phyloP scores from a whole-genome alignment of 2,797 vertebrate genomes.

The Pipistrellus pipistrellus region DNA sequence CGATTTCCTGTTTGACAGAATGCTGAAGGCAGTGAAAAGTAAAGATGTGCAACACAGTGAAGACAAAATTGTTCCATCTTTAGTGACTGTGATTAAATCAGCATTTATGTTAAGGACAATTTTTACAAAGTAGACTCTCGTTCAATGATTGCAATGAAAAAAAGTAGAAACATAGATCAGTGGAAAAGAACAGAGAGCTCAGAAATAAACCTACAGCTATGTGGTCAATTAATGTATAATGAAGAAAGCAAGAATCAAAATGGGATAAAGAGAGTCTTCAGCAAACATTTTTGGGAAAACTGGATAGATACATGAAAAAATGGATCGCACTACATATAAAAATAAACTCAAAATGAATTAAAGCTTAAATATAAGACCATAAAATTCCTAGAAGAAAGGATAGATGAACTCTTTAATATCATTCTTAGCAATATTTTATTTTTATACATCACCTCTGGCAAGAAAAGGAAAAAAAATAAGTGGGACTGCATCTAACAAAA shows the following conservation, averaged over 20 bases:
- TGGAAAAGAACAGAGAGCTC: not conserved
- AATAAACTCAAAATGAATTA: not conserved
- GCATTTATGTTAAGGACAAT: constrained; percentile 49
- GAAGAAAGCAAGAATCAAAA: not conserved
- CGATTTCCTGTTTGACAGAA: not conserved
- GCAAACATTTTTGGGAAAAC: not conserved
- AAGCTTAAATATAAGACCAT: not conserved
- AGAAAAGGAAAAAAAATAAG: not conserved
- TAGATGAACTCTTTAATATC: not conserved
- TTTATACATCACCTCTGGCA: not conserved
- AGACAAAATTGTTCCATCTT: not conserved
- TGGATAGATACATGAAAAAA: not conserved
- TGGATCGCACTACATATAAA: not conserved
- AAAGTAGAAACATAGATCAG: not conserved
- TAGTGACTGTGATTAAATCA: constrained; percentile 50
- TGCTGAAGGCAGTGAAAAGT: constrained; percentile 51
- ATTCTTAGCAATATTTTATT: not conserved
- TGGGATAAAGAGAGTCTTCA: not conserved
- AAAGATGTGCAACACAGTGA: not conserved
- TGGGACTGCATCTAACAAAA: not conserved
- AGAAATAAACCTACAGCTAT: not conserved
- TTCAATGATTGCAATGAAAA: constrained; percentile 72
- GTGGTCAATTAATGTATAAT: not conserved
- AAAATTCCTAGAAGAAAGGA: not conserved
- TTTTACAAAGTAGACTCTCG: constrained; percentile 73